A percentile compares a stretch with the other conserved stretches of the same genome.
phyloP scores from a whole-genome alignment of 2,797 vertebrate species.

The Dermochelys coriacea region DNA sequence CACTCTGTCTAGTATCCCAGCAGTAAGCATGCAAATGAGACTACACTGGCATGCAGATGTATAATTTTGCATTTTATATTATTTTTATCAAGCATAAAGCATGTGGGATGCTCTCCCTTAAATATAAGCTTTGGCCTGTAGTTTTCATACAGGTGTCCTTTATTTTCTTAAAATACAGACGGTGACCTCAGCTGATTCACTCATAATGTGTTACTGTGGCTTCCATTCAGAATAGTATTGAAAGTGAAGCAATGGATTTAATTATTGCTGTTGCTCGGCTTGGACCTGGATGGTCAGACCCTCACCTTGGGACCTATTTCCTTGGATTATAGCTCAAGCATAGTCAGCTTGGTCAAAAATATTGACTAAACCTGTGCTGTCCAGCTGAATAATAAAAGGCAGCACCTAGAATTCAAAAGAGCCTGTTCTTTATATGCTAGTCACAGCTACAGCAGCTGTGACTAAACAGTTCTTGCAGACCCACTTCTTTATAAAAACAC shows the following conservation, averaged over 20 bases:
- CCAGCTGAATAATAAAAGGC: background rate
- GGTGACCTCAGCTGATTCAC: background rate
- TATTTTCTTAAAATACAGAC: background rate
- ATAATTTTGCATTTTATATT: background rate
- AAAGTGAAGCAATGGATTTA: background rate
- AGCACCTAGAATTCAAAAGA: background rate
- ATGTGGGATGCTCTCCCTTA: background rate
- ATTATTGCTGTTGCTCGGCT: background rate
- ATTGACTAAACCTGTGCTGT: background rate
- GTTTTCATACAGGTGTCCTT: background rate
- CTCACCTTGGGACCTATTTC: background rate
- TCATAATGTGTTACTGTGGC: background rate
- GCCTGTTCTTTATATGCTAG: background rate
- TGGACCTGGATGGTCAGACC: background rate
- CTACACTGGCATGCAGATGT: background rate
- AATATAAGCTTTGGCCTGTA: background rate
- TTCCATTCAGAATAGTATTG: background rate
- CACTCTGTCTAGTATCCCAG: background rate
- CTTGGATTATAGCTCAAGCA: background rate
- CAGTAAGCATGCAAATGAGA: background rate
- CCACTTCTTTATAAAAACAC: rapidly evolving
- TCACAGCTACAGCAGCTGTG: conserved; percentile 14
- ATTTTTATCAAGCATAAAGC: background rate
- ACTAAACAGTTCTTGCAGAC: rapidly evolving
- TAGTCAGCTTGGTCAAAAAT: background rate